Percentiles rank a stretch among this genome's conserved stretches.
Evolutionary conservation across 1,140 invertebrate genomes (phyloP).

Genomic region (Cherax destructor): DNA sequence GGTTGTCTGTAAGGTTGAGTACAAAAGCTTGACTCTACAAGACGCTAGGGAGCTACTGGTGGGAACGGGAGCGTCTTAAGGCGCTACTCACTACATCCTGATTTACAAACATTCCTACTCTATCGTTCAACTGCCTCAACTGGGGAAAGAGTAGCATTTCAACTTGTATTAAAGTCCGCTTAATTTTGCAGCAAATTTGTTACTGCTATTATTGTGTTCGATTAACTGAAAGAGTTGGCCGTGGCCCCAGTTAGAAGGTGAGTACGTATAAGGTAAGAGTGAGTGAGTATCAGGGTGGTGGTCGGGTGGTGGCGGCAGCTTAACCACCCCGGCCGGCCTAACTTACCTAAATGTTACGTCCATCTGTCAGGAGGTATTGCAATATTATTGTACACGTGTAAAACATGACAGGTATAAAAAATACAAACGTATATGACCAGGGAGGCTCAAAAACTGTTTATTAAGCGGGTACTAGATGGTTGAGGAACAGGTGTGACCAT

Average conservation of each 20-base stretch:
- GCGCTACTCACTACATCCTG: too few species aligned
- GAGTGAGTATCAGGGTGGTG: too few species aligned
- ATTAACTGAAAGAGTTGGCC: too few species aligned
- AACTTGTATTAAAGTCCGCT: too few species aligned
- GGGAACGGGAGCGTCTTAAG: neutral
- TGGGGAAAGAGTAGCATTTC: too few species aligned
- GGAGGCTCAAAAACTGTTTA: neutral
- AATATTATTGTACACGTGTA: slow-evolving; percentile 6
- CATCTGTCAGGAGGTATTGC: neutral
- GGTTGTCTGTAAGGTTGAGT: neutral
- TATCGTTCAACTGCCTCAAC: too few species aligned
- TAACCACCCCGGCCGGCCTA: neutral
- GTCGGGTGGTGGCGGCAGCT: too few species aligned
- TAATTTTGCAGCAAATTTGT: too few species aligned
- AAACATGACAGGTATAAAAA: neutral
- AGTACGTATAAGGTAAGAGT: too few species aligned
- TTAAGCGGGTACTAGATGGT: slow-evolving; percentile 4
- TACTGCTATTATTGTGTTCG: too few species aligned
- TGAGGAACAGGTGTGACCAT: slow-evolving; percentile 3
- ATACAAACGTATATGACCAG: neutral
- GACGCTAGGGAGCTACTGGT: neutral
- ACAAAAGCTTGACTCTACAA: neutral
- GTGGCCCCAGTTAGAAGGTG: too few species aligned
- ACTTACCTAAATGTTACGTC: neutral
- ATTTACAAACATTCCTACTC: too few species aligned